Base-by-base conservation (phyloP, 2,797 vertebrate species). In the Microctenopoma steveboyesi region DNA sequence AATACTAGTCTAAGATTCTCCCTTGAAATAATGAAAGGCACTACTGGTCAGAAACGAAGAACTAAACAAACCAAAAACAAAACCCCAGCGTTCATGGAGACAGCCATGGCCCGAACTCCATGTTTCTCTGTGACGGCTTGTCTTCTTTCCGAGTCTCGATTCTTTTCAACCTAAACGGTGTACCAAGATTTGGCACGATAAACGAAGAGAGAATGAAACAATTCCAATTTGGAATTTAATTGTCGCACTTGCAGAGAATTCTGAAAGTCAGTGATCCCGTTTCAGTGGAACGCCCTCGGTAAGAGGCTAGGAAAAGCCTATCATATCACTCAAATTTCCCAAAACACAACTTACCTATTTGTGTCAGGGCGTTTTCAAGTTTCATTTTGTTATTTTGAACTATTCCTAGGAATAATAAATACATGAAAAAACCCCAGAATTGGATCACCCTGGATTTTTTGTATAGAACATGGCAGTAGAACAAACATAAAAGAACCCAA, bases 331-430 rank as follows among this genome's bases (percentile, higher is more conserved):
- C 92, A 81, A 48, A 93, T 92, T 93, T 74, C 81, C 85, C 65
- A 89, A 95, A 95, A 95, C 94, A 92, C 94, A 93, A 95, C 92
- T 96, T 95, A 96, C 93, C 94, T 94, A 75, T 94, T 93, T 51
- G 83, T 93, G 93, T 95, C 94, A 94, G 96, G 95, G 94, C 93
- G 95, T 95, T 91, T 94, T 97, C 97, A 98, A 97, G 96, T 97
- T 97, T 97, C 94, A 95, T 94, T 91, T 95, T 91, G 95, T 96
- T 96, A 88, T 96, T 95, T 95, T 95, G 91, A 97, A 95, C 97
- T 98, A 98, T 99, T 99, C 96, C 96, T 98, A 98, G 97, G 97
- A 98, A 99, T 98, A 98, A 99, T 98, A 98, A 98, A 98, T 96
- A 97, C 95, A 96, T 94, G 95, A 88, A 96, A 96, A 97, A 96